phyloP scores from a whole-genome alignment of 2,797 vertebrate species.

The Babyrousa celebensis region DNA sequence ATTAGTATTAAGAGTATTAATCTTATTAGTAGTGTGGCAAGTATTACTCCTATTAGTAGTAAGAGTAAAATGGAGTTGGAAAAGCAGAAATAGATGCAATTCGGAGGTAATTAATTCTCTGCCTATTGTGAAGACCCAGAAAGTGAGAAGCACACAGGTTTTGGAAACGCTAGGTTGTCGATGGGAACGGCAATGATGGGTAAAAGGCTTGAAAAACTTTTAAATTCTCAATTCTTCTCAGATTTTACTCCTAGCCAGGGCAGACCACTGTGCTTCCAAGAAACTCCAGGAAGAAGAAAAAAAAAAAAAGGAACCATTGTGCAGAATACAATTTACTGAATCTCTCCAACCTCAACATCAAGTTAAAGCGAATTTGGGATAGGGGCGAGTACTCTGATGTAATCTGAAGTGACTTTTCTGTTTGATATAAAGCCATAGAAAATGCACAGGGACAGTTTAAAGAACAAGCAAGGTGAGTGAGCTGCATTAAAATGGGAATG shows the following conservation, averaged over 20 bases:
- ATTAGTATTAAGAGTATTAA: not conserved
- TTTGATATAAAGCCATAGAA: slow-evolving; percentile 81
- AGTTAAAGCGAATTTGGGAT: slow-evolving; percentile 60
- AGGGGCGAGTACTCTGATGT: slow-evolving; percentile 51
- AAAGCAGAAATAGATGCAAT: not conserved
- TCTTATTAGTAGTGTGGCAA: no score
- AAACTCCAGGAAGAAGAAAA: not conserved
- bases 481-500: slow-evolving; percentile 87
- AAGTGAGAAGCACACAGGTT: not conserved
- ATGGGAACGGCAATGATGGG: not conserved
- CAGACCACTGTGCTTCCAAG: not conserved
- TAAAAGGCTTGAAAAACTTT: slow-evolving; percentile 29
- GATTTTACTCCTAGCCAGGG: not conserved
- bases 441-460: slow-evolving; percentile 84
- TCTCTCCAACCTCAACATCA: slow-evolving; percentile 55
- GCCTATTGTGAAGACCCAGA: not conserved
- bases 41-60: no score
- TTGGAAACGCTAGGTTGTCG: no score
- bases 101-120: not conserved
- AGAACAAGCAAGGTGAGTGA: slow-evolving; percentile 85
- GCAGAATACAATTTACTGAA: slow-evolving; percentile 17
- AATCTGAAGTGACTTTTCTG: slow-evolving; percentile 81
- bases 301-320: not conserved
- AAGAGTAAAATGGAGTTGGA: not conserved
- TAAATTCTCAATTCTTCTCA: not conserved